Percentiles rank a stretch among this genome's conserved stretches.
These are phyloP conservation scores for Megaceryle alcyon DNA, from an alignment of 2,797 vertebrate genomes.

Conservation along the genomic window DNA sequence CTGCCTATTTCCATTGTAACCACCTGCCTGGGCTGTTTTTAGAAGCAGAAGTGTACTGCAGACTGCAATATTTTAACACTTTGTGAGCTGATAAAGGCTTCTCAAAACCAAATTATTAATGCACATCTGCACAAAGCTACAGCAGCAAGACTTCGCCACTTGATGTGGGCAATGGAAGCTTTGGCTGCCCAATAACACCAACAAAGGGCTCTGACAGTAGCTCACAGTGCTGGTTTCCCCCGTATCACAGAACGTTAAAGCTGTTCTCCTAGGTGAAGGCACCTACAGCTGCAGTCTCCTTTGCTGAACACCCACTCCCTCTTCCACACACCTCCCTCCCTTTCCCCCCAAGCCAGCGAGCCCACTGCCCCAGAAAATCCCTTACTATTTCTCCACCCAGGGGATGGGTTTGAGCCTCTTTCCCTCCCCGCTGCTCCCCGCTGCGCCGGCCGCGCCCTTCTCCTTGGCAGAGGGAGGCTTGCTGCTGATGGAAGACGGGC, in stretches of 20 bases:
- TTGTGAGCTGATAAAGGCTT: neutral
- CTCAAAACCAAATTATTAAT: rapidly evolving
- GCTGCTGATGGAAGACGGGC: conserved; percentile 76
- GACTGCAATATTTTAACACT: neutral
- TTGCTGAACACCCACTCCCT: rapidly evolving
- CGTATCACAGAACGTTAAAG: rapidly evolving
- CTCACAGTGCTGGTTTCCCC: neutral
- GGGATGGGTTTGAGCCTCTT: conserved; percentile 86
- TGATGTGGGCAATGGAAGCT: rapidly evolving
- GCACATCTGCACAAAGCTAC: neutral
- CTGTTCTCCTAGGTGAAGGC: neutral
- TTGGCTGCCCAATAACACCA: neutral
- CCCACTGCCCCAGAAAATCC: neutral
- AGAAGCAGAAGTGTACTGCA: neutral
- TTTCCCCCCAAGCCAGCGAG: neutral
- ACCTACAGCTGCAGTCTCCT: neutral
- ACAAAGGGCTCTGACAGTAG: neutral
- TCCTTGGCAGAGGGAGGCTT: conserved; percentile 83
- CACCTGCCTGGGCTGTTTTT: neutral
- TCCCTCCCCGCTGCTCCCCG: conserved; percentile 83
- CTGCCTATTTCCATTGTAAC: neutral
- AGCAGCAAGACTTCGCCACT: rapidly evolving
- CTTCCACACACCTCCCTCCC: neutral
- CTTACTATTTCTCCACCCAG: conserved; percentile 99
- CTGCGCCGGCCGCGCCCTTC: conserved; percentile 75